Percentiles rank a stretch among this genome's conserved stretches.
These are phyloP conservation scores for Prunella fulvescens DNA, from an alignment of 2,113 vertebrate species.

Conservation along the genomic window DNA sequence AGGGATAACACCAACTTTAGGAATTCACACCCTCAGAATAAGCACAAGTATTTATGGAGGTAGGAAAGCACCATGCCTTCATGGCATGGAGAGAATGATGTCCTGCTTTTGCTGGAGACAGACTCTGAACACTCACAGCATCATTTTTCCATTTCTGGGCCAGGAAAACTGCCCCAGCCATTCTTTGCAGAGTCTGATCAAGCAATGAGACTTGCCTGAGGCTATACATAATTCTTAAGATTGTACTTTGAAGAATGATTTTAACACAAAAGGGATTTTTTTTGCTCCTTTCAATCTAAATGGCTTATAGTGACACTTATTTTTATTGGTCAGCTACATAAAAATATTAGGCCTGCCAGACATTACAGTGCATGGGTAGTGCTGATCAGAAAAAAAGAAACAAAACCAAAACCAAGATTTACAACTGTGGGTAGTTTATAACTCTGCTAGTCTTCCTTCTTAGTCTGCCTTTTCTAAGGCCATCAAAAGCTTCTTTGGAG, in stretches of 20 bases:
- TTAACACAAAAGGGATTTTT: background rate
- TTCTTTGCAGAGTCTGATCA: background rate
- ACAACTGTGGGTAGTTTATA: background rate
- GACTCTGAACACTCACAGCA: background rate
- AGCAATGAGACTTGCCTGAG: background rate
- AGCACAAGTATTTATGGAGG: conserved; percentile 17
- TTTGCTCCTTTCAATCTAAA: background rate
- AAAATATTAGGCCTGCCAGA: background rate
- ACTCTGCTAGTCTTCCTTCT: background rate
- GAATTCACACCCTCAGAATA: conserved; percentile 30
- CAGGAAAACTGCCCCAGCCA: background rate
- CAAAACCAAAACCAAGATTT: background rate
- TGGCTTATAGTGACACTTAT: background rate
- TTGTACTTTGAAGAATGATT: background rate
- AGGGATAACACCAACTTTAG: background rate
- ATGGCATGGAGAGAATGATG: background rate
- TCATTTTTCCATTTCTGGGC: background rate
- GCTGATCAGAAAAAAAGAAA: background rate
- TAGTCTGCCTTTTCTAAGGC: background rate
- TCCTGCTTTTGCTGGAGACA: conserved; percentile 4
- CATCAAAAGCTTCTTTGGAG: background rate
- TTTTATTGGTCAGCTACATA: background rate
- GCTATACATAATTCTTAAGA: background rate
- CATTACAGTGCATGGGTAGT: background rate
- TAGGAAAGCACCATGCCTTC: conserved; percentile 17